A percentile compares a stretch with the other conserved stretches of the same genome.
Evolutionary conservation across 1,140 invertebrate species (phyloP).

Genomic region (Drosophila subpulchrella): DNA sequence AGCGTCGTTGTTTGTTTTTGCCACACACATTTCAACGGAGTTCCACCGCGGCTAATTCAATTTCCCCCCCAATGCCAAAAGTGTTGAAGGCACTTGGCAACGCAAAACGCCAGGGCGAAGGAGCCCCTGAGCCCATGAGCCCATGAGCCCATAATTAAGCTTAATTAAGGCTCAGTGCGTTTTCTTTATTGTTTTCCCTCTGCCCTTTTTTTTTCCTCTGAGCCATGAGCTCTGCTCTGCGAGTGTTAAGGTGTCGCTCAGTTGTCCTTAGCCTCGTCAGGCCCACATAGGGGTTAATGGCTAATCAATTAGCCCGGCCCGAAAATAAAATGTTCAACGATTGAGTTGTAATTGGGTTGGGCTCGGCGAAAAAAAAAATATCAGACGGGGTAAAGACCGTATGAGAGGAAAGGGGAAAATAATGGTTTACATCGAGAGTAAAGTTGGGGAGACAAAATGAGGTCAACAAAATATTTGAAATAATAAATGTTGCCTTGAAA

Average conservation of each 20-base stretch:
- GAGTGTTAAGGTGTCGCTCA: slow-evolving; percentile 58
- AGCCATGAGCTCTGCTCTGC: slow-evolving; percentile 6
- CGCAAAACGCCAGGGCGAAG: background rate
- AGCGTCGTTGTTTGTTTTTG: slow-evolving; percentile 68
- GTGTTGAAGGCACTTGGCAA: slow-evolving; percentile 29
- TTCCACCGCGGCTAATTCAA: slow-evolving; percentile 66
- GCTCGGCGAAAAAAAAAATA: background rate
- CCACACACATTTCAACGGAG: slow-evolving; percentile 36
- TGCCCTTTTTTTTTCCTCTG: background rate
- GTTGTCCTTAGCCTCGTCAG: slow-evolving; percentile 40
- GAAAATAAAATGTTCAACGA: slow-evolving; percentile 56
- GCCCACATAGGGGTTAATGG: slow-evolving; percentile 75
- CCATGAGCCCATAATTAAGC: slow-evolving; percentile 75
- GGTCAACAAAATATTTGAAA: background rate
- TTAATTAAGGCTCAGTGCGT: slow-evolving; percentile 61
- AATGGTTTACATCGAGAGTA: background rate
- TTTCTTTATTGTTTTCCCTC: background rate
- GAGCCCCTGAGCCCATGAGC: background rate
- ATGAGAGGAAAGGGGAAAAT: background rate
- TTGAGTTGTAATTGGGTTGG: slow-evolving; percentile 72
- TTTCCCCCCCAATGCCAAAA: slow-evolving; percentile 48
- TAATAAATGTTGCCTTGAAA: background rate
- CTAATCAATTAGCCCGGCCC: slow-evolving; percentile 72
- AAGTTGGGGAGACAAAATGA: background rate
- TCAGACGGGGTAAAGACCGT: background rate